Percentiles rank a stretch among this genome's conserved stretches.
phyloP scores from a whole-genome alignment of 2,888 invertebrate species.

The Rhaphigaster nebulosa region DNA sequence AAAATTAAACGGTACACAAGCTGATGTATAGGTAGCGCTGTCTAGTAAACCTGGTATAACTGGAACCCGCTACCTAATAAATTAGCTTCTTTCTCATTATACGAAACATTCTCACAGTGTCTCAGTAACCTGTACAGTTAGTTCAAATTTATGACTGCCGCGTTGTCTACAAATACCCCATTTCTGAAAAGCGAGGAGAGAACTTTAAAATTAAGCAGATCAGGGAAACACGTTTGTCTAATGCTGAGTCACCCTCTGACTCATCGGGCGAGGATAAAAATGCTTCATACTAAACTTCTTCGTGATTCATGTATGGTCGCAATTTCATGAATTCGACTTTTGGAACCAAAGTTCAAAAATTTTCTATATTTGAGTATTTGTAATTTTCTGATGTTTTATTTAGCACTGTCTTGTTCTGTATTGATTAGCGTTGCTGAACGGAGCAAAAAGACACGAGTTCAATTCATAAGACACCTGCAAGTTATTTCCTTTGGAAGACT shows the following conservation, averaged over 20 bases:
- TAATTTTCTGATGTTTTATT: no score
- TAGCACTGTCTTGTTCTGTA: no score
- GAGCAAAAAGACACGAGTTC: no score
- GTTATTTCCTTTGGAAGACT: no score
- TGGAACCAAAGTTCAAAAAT: not conserved
- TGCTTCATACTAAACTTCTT: not conserved
- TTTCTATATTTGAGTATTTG: not conserved
- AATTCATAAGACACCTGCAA: no score
- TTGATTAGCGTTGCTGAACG: no score
- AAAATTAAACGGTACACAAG: not conserved
- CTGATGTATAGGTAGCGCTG: not conserved
- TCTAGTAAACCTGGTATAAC: conserved; percentile 14
- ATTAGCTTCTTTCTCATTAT: conserved; percentile 35
- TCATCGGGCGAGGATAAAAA: not conserved
- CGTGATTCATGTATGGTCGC: not conserved
- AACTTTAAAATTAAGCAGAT: conserved; percentile 32
- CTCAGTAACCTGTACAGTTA: conserved; percentile 1
- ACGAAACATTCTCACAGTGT: not conserved
- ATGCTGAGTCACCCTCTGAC: not conserved
- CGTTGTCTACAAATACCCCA: conserved; percentile 17
- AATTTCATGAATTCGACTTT: not conserved
- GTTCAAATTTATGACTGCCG: not conserved
- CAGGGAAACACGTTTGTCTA: not conserved
- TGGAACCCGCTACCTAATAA: conserved; percentile 18
- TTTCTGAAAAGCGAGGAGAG: conserved; percentile 23